Evolutionary conservation across 2,888 invertebrate species (phyloP).

Genomic region (Hirtodrosophila histrioides): DNA sequence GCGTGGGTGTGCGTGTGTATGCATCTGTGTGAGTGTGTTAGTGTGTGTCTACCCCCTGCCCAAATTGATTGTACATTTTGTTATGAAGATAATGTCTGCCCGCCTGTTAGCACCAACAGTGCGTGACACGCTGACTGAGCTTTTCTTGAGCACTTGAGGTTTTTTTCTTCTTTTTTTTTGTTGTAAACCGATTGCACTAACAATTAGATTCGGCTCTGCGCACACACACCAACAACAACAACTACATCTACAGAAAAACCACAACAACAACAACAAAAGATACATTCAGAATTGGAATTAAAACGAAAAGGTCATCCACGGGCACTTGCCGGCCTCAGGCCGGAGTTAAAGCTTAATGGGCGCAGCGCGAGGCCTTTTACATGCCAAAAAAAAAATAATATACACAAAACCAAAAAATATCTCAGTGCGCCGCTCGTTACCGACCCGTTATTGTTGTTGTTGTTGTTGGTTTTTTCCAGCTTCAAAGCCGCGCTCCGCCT

Average conservation of each 20-base stretch:
- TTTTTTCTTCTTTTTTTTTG: conserved; percentile 32
- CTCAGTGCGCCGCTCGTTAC: conserved; percentile 52
- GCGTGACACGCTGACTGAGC: conserved; percentile 45
- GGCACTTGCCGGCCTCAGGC: conserved; percentile 64
- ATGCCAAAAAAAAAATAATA: conserved; percentile 45
- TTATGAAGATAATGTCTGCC: conserved; percentile 55
- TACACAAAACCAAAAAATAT: conserved; percentile 28
- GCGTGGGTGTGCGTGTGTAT: conserved; percentile 47
- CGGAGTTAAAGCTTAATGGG: conserved; percentile 65
- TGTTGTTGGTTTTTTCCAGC: conserved; percentile 42
- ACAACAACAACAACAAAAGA: conserved; percentile 23
- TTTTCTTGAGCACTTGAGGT: conserved; percentile 36
- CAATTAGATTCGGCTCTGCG: conserved; percentile 70
- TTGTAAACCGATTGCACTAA: conserved; percentile 52
- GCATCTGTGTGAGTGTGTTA: conserved; percentile 9
- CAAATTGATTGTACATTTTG: conserved; percentile 63
- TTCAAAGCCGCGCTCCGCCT: conserved; percentile 65
- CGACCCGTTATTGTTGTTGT: conserved; percentile 45
- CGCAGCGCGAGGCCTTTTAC: conserved; percentile 67
- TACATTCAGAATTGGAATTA: conserved; percentile 67
- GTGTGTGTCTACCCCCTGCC: conserved; percentile 24
- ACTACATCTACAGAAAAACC: conserved; percentile 2
- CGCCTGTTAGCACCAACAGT: conserved; percentile 63
- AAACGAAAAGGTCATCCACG: conserved; percentile 71
- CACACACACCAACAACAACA: conserved; percentile 29